phyloP scores from a whole-genome alignment of 2,888 invertebrate species.

The Xestia ashworthii region DNA sequence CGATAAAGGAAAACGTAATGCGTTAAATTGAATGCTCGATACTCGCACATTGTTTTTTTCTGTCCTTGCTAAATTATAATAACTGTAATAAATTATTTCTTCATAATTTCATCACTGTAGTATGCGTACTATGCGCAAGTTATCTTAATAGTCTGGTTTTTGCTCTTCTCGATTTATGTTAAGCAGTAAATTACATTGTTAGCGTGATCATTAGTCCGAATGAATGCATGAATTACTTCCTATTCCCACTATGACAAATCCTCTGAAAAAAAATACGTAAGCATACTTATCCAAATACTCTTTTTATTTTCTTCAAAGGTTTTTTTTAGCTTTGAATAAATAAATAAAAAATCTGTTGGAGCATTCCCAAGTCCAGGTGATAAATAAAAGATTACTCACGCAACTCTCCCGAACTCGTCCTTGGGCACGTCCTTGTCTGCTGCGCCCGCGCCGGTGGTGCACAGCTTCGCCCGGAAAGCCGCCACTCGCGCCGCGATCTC shows the following conservation, averaged over 20 bases:
- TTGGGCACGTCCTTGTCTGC: constrained; percentile 91
- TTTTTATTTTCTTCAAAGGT: not conserved
- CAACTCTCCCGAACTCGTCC: constrained; percentile 96
- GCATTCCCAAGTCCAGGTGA: not conserved
- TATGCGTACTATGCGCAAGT: constrained; percentile 46
- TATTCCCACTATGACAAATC: not conserved
- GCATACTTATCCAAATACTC: not conserved
- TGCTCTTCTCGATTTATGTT: constrained; percentile 42
- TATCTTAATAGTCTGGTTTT: constrained; percentile 38
- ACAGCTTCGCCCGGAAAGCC: constrained; percentile 96
- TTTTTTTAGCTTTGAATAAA: not conserved
- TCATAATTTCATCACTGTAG: constrained; percentile 10
- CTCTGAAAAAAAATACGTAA: not conserved
- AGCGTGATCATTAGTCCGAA: constrained; percentile 32
- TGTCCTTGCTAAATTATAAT: constrained; percentile 43
- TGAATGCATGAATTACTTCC: constrained; percentile 30
- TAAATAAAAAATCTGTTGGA: constrained; percentile 7
- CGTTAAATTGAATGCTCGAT: constrained; percentile 56
- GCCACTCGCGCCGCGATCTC: constrained; percentile 97
- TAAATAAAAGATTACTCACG: constrained; percentile 81
- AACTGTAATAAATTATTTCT: constrained; percentile 47
- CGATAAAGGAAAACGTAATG: constrained; percentile 50
- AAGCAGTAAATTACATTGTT: constrained; percentile 34
- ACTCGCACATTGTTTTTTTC: constrained; percentile 37
- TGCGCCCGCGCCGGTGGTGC: constrained; percentile 90